These are phyloP conservation scores for Leuciscus waleckii DNA, from an alignment of 2,797 vertebrate species.

Conservation along the genomic window DNA sequence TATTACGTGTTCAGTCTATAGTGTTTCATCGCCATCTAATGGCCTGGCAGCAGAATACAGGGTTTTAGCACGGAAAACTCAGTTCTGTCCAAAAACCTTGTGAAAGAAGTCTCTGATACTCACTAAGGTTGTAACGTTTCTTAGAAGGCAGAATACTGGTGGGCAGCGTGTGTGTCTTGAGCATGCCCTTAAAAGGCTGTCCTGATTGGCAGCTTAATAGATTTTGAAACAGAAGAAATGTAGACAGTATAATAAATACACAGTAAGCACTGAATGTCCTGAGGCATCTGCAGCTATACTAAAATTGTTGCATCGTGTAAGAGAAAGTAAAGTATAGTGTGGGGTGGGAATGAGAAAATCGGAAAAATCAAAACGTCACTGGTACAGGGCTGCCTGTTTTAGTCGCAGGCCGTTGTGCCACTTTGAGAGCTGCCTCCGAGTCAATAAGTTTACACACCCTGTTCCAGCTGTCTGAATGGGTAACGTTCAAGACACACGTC, in stretches of 20 bases:
- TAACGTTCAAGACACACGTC: slow-evolving; percentile 64
- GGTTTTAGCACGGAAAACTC: too few relatives aligned
- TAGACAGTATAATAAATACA: neutral
- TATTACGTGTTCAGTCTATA: too few relatives aligned
- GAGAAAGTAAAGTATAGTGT: neutral
- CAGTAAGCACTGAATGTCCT: neutral
- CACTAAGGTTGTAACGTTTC: neutral
- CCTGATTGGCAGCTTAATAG: neutral
- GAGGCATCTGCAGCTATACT: neutral
- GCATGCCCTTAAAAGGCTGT: neutral
- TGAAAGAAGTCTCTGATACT: neutral
- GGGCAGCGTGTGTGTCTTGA: neutral
- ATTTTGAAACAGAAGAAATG: neutral
- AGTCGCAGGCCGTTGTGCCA: slow-evolving; percentile 52
- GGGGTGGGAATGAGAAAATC: neutral
- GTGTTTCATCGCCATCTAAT: too few relatives aligned
- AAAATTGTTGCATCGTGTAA: neutral
- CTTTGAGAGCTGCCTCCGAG: slow-evolving; percentile 65
- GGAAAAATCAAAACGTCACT: neutral
- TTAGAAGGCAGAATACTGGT: neutral
- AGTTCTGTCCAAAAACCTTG: neutral
- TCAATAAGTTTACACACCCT: slow-evolving; percentile 63
- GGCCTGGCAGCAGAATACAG: too few relatives aligned
- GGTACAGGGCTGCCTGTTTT: slow-evolving; percentile 20
- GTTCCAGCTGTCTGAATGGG: slow-evolving; percentile 71